These are phyloP conservation scores for Eupithecia dodoneata DNA, from an alignment of 2,888 invertebrate genomes.

Conservation along the genomic window DNA sequence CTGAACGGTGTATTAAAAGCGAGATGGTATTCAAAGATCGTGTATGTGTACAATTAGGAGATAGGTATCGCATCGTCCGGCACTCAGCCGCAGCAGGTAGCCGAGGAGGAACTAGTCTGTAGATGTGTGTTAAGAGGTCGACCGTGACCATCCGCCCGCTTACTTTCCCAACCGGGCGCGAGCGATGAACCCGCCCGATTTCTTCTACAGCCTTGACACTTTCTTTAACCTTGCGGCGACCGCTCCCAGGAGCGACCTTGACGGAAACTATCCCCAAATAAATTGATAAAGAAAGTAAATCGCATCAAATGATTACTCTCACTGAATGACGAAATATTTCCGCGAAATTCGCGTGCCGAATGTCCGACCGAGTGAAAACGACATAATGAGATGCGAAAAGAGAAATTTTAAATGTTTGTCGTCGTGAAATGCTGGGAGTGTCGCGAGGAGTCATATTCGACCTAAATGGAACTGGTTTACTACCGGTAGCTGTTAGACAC, in stretches of 20 bases:
- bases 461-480: conserved; percentile 78
- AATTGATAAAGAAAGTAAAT: conserved; percentile 73
- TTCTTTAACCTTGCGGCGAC: conserved; percentile 77
- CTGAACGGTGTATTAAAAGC: conserved; percentile 34
- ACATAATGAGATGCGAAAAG: conserved; percentile 82
- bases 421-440: conserved; percentile 80
- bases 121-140: conserved; percentile 81
- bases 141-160: conserved; percentile 63
- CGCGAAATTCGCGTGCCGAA: conserved; percentile 72
- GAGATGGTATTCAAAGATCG: conserved; percentile 50
- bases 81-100: conserved; percentile 52
- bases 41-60: conserved; percentile 42
- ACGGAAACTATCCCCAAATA: conserved; percentile 57
- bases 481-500: conserved; percentile 60
- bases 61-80: conserved; percentile 53
- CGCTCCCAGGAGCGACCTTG: conserved; percentile 71
- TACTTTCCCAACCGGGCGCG: conserved; percentile 79
- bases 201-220: conserved; percentile 83
- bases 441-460: conserved; percentile 74
- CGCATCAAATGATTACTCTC: conserved; percentile 74
- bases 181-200: conserved; percentile 78
- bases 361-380: conserved; percentile 79
- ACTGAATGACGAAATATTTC: conserved; percentile 70
- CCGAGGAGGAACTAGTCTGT: conserved; percentile 68
- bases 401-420: conserved; percentile 82